A percentile compares a stretch with the other conserved stretches of the same genome.
These are phyloP conservation scores for Mythimna vitellina DNA, from an alignment of 2,888 invertebrate genomes.

Conservation along the genomic window DNA sequence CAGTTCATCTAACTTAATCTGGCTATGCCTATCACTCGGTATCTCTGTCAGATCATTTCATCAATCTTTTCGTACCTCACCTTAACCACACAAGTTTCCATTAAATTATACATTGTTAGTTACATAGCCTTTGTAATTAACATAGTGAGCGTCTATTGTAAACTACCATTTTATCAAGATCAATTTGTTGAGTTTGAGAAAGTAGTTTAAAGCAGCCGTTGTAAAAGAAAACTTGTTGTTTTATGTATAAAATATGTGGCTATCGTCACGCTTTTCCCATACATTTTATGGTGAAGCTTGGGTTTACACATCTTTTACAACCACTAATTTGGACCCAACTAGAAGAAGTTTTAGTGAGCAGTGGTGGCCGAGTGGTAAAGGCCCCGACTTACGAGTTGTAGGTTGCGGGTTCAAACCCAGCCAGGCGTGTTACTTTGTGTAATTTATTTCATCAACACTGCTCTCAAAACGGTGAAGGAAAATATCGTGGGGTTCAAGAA, in stretches of 20 bases:
- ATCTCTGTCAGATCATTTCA: not conserved
- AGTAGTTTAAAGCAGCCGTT: constrained; percentile 35
- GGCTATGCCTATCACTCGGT: not conserved
- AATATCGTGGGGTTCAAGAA: too few species aligned
- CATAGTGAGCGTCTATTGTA: constrained; percentile 42
- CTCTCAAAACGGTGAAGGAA: too few species aligned
- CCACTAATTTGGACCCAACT: constrained; percentile 8
- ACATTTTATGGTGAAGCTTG: not conserved
- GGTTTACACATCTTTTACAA: constrained; percentile 6
- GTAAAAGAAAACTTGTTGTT: constrained; percentile 43
- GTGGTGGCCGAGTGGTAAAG: too few species aligned
- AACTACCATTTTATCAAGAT: constrained; percentile 49
- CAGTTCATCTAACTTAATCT: not conserved
- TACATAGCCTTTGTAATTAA: constrained; percentile 38
- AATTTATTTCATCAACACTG: too few species aligned
- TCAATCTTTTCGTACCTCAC: constrained; percentile 11
- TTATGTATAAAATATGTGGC: not conserved
- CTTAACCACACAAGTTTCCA: constrained; percentile 18
- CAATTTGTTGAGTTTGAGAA: constrained; percentile 44
- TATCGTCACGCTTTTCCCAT: constrained; percentile 36
- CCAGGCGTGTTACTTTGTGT: too few species aligned
- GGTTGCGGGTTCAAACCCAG: too few species aligned
- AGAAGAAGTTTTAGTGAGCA: too few species aligned
- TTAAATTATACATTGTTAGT: constrained; percentile 35
- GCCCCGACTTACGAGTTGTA: too few species aligned